Evolutionary conservation across 2,888 invertebrate species (phyloP).

Genomic region (Priocnemis perturbator): DNA sequence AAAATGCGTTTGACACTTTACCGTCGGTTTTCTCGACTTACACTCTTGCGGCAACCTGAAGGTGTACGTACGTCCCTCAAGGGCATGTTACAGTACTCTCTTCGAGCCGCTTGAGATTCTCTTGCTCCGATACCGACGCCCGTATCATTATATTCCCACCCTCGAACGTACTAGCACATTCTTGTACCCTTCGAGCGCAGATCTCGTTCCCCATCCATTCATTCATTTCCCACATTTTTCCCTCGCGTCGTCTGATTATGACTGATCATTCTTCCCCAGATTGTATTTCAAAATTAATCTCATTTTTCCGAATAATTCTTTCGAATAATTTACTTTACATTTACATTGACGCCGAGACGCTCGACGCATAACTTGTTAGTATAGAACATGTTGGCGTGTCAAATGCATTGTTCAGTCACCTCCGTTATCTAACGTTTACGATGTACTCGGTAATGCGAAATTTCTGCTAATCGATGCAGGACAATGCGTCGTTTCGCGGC

Average conservation of each 20-base stretch:
- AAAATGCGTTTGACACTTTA: slow-evolving; percentile 69
- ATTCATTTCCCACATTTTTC: slow-evolving; percentile 8
- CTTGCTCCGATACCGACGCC: slow-evolving; percentile 57
- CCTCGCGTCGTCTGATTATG: slow-evolving; percentile 9
- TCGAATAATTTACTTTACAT: no score
- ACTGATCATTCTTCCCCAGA: slow-evolving; percentile 11
- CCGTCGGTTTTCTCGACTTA: slow-evolving; percentile 66
- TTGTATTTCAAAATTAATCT: no score
- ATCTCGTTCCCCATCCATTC: slow-evolving; percentile 1
- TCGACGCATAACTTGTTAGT: no score
- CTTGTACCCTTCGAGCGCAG: slow-evolving; percentile 32
- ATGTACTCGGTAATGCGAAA: neutral
- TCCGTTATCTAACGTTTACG: neutral
- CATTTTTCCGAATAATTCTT: no score
- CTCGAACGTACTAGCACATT: slow-evolving; percentile 27
- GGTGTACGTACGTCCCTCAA: slow-evolving; percentile 65
- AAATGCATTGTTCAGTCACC: no score
- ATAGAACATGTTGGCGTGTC: no score
- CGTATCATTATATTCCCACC: slow-evolving; percentile 56
- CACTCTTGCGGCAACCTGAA: slow-evolving; percentile 56
- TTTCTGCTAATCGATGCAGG: slow-evolving; percentile 13
- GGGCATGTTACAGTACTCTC: slow-evolving; percentile 67
- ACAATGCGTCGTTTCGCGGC: slow-evolving; percentile 20
- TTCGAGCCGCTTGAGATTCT: slow-evolving; percentile 52
- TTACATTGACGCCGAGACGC: no score